Base-by-base conservation (phyloP, 2,888 invertebrate genomes). In the Alviniconcha strummeri region DNA sequence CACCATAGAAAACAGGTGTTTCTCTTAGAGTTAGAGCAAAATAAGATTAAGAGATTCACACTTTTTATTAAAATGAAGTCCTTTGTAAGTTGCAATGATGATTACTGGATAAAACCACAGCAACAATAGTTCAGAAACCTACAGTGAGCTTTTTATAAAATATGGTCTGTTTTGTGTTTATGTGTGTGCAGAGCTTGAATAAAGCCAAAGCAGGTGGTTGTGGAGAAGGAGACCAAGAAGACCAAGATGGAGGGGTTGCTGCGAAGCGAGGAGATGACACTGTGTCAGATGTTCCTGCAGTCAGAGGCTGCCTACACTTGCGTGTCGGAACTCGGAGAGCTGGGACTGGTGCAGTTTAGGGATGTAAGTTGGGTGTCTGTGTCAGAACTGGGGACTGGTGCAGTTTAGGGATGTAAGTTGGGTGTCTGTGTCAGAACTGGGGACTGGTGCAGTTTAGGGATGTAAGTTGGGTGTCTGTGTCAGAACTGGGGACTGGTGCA, bases 181-280 rank as follows among this genome's bases (percentile, higher is more conserved):
- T 36, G 36, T 36, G 36, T 36, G 36, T 36, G 36, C 36, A 36
- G 69, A 69, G 11, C 69, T 15, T 69, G 69, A 17, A 67, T n/a
- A 67, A n/a, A 11, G 13, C 7, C 67, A 0, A n/a, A n/a, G 19
- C n/a, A 17, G 71, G 19, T n/a, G 19, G 8, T 7, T 4, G 8
- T 8, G 36, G 5, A 56, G 77, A 52, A 55, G 13, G 52, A 9
- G 56, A 15, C 56, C 17, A 56, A 60, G 78, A 78, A 19, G 5
- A 52, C 8, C 67, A 82, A n/a, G 11, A 86, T 86, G 86, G 86
- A 86, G 77, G 88, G 97, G 93, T 95, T 99, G 93, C 98, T 98
- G 94, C 96, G 98, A 90, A 98, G 98, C 95, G 98, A 99, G 94
- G 98, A 98, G 95, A 99, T 99, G 99, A 97, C 98, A 93, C 95